phyloP scores from a whole-genome alignment of 2,797 vertebrate genomes.

The Kryptolebias ocellatus region DNA sequence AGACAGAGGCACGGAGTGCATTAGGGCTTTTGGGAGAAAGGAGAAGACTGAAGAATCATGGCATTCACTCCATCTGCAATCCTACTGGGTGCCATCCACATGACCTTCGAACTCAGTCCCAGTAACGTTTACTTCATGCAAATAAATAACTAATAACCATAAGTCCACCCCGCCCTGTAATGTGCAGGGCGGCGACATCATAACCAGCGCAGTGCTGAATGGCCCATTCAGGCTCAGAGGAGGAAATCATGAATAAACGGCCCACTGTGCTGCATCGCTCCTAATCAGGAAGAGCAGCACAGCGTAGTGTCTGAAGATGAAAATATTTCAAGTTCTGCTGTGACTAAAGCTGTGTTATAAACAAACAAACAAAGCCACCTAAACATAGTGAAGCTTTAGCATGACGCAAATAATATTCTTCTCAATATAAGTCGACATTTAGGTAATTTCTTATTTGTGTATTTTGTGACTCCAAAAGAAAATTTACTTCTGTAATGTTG shows the following conservation, averaged over 20 bases:
- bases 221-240: constrained; percentile 34
- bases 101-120: constrained; percentile 43
- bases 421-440: too few species aligned
- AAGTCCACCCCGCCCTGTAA: constrained; percentile 38
- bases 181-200: constrained; percentile 33
- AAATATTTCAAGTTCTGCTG: constrained; percentile 8
- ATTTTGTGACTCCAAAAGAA: too few species aligned
- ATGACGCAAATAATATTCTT: background rate
- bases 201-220: constrained; percentile 36
- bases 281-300: constrained; percentile 24
- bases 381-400: background rate
- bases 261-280: constrained; percentile 39
- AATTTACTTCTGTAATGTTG: too few species aligned
- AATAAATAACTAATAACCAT: constrained; percentile 51
- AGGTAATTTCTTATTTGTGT: too few species aligned
- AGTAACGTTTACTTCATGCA: constrained; percentile 32
- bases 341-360: background rate
- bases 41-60: constrained; percentile 54
- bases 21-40: constrained; percentile 37
- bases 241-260: constrained; percentile 50
- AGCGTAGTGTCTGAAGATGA: constrained; percentile 5
- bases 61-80: constrained; percentile 24
- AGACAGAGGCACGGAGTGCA: constrained; percentile 48
- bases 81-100: constrained; percentile 66
- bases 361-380: background rate